Conservation (phyloP, 2,113 vertebrate species). For the Paraplagusia blochii region DNA sequence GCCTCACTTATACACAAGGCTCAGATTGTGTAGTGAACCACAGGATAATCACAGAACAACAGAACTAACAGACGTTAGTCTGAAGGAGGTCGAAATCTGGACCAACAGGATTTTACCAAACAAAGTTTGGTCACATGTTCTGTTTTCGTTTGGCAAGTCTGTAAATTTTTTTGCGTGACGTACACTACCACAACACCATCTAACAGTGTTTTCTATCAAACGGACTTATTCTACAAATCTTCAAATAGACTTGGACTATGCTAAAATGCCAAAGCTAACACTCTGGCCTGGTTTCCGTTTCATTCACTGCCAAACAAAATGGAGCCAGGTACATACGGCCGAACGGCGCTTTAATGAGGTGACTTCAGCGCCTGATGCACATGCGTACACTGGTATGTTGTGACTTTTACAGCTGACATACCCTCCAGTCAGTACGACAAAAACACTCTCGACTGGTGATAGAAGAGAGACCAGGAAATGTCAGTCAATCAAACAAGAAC, state of each 20-base stretch:
- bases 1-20: constrained; percentile 85
- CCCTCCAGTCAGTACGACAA: background rate
- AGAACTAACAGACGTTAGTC: background rate
- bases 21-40: constrained; percentile 81
- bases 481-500: constrained; percentile 1
- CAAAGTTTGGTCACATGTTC: background rate
- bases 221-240: background rate
- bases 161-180: background rate
- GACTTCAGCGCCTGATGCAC: background rate
- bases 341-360: background rate
- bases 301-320: background rate
- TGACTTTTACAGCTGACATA: constrained; percentile 5
- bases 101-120: background rate
- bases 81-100: background rate
- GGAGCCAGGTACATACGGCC: background rate
- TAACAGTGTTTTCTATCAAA: constrained; percentile 3
- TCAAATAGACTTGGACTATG: background rate
- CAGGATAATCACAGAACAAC: background rate
- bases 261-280: background rate
- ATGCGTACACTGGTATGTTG: background rate
- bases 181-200: constrained; percentile 2
- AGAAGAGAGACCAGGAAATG: constrained; percentile 22
- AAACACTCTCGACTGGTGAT: constrained; percentile 7
- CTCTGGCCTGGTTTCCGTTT: background rate
- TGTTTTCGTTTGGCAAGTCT: background rate